A percentile compares a stretch with the other conserved stretches of the same genome.
Evolutionary conservation across 2,113 vertebrate genomes (phyloP).

Genomic region (Brachypteracias leptosomus): DNA sequence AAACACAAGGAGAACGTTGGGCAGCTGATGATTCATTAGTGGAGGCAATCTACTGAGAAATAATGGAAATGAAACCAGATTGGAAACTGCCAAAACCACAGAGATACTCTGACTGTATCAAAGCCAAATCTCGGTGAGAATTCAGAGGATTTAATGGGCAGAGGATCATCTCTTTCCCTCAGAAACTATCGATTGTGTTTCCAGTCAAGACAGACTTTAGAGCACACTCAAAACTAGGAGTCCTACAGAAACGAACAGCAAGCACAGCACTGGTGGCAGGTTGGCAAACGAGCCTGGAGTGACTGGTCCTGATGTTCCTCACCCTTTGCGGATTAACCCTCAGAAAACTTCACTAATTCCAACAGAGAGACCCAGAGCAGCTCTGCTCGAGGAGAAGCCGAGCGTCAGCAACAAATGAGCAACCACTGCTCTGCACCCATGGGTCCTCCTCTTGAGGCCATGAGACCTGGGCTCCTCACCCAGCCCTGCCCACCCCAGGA

Average conservation of each 20-base stretch:
- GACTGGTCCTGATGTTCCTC: background rate
- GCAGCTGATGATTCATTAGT: conserved; percentile 22
- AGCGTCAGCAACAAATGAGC: background rate
- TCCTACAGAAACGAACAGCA: background rate
- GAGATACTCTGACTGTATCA: background rate
- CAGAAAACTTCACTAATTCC: background rate
- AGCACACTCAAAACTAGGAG: background rate
- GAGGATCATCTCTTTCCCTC: background rate
- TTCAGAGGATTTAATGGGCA: background rate
- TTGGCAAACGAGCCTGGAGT: background rate
- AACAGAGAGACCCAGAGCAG: background rate
- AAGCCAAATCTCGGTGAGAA: background rate
- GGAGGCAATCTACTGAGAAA: background rate
- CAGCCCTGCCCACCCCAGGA: background rate
- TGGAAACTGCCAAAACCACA: background rate
- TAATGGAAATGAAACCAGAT: background rate
- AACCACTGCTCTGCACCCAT: fast-evolving
- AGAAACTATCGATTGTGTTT: background rate
- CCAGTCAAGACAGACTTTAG: background rate
- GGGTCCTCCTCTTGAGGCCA: background rate
- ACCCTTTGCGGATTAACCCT: background rate
- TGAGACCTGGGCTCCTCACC: background rate
- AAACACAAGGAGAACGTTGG: background rate
- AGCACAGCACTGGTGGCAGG: background rate
- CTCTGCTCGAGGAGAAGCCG: background rate